Percentiles rank a stretch among this genome's conserved stretches.
Evolutionary conservation across 2,888 invertebrate species (phyloP).

Genomic region (Leistus spinibarbis): DNA sequence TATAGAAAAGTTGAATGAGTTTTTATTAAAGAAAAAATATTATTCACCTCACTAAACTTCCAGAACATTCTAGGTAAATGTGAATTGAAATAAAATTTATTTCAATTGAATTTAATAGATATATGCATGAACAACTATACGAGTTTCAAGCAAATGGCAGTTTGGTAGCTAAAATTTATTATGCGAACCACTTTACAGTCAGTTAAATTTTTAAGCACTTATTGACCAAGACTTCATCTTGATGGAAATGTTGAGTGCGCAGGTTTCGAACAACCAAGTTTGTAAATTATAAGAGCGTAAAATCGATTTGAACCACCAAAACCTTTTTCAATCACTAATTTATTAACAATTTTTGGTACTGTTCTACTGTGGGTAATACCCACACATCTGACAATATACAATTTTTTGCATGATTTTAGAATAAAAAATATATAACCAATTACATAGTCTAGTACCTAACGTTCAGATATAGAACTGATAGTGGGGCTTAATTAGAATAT

Average conservation of each 20-base stretch:
- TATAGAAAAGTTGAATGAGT: no score
- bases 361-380: background rate
- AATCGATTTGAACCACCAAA: background rate
- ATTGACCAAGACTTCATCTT: background rate
- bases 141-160: background rate
- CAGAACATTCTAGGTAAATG: background rate
- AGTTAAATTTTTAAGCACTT: background rate
- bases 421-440: no score
- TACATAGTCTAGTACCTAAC: no score
- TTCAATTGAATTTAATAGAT: background rate
- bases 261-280: background rate
- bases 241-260: background rate
- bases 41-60: background rate
- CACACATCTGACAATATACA: no score
- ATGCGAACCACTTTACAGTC: background rate
- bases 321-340: background rate
- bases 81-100: background rate
- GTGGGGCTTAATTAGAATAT: no score
- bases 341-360: background rate
- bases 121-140: no score
- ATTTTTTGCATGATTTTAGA: no score
- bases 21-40: background rate
- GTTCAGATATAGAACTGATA: no score
- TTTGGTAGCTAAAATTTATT: background rate
- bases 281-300: background rate